Evolutionary conservation across 2,888 invertebrate genomes (phyloP), one percentile per base, ranked within the genome.

Genomic region (Dusona sp.): DNA sequence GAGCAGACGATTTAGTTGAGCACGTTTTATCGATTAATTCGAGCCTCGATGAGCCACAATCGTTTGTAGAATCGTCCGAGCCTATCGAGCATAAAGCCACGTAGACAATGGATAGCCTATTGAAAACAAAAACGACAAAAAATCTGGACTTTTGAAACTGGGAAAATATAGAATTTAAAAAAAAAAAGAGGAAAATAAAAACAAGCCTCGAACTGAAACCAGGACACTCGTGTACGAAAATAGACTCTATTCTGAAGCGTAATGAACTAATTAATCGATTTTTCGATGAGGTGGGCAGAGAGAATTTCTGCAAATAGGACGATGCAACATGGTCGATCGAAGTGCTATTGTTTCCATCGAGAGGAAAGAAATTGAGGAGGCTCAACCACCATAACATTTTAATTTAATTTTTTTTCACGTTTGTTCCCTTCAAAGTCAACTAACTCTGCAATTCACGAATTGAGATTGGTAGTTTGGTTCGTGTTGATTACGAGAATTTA

Each of bases 251-350:
- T 81, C 83, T 68, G 73, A 42, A 81, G 83, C 74, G 80, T 83
- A 86, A 86, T 86, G 80, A 81, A 86, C 73, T 80, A 73, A 86
- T 86, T 86, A 83, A 86, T 86, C 80, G 83, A 86, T 83, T 83
- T 74, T 83, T 83, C 80, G 48, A 83, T 80, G 80, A 61, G 38
- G 51, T 38, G 48, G 48, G 13, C 61, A 61, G 54, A 54, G 51
- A 61, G 29, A 48, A 29, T 54, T 77, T 73, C 73, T 73, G 72
- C 33, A 67, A 81, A 87, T 83, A 80, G n/a, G 19, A 19, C 82
- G 79, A 82, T 57, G 36, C 19, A 79, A 65, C 79, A 45, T 36
- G 77, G 11, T 51, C 51, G 72, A 25, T 83, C 79, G 68, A 42
- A 64, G 38, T 42, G 68, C 33, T 64, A 79, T 75, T 70, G 57